These are phyloP conservation scores for Cephalopachus bancanus DNA, from an alignment of 2,797 vertebrate species.

Conservation along the genomic window DNA sequence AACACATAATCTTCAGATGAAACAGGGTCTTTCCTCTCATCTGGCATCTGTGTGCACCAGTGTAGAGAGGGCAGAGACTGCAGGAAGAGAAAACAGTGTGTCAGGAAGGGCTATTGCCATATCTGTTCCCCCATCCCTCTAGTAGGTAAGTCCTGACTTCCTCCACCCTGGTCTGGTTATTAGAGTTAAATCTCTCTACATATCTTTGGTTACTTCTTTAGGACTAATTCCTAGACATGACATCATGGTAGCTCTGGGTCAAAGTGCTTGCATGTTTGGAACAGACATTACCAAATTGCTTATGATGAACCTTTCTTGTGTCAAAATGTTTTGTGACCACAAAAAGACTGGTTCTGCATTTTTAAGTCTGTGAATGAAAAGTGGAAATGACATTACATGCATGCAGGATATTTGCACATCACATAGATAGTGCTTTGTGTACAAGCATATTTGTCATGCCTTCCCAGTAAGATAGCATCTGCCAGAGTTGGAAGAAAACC, in stretches of 20 bases:
- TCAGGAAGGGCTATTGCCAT: neutral
- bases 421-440: neutral
- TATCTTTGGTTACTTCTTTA: neutral
- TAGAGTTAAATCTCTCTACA: neutral
- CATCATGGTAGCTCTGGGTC: neutral
- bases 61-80: neutral
- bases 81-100: neutral
- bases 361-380: neutral
- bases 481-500: neutral
- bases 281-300: neutral
- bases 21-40: rapidly evolving
- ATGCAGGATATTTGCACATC: neutral
- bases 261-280: neutral
- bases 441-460: neutral
- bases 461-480: neutral
- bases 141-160: neutral
- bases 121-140: neutral
- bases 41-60: neutral
- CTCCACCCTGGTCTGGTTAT: neutral
- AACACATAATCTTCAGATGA: neutral
- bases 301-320: neutral
- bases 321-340: neutral
- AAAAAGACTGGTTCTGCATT: neutral
- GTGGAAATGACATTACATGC: neutral
- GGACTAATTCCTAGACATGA: neutral